Evolutionary conservation across 2,888 invertebrate species (phyloP).

Genomic region (Pheosia gnoma): DNA sequence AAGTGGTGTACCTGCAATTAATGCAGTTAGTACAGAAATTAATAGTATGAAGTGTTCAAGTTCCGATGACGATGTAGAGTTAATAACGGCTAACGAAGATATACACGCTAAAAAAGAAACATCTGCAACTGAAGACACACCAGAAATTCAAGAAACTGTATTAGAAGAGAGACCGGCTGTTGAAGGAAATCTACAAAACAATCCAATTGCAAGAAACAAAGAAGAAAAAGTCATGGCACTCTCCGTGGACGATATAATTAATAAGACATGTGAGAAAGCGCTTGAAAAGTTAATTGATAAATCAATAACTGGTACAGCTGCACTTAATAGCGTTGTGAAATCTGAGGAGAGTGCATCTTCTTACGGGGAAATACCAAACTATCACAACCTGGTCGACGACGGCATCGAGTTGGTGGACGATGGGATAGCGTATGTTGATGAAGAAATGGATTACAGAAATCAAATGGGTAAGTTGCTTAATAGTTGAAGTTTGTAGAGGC

Average conservation of each 20-base stretch:
- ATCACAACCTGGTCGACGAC: slow-evolving; percentile 54
- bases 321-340: slow-evolving; percentile 7
- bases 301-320: not conserved
- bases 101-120: not conserved
- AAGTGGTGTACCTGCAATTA: slow-evolving; percentile 15
- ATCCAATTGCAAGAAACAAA: not conserved
- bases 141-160: not conserved
- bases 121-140: not conserved
- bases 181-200: not conserved
- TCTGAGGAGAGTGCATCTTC: slow-evolving; percentile 1
- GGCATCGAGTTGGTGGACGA: slow-evolving; percentile 62
- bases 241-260: not conserved
- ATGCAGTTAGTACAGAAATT: slow-evolving; percentile 7
- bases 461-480: slow-evolving; percentile 10
- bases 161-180: not conserved
- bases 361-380: slow-evolving; percentile 37
- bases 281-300: not conserved
- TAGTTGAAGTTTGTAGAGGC: no score
- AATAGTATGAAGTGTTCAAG: not conserved
- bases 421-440: slow-evolving; percentile 38
- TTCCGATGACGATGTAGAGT: slow-evolving; percentile 3
- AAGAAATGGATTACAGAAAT: slow-evolving; percentile 30
- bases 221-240: not conserved
- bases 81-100: slow-evolving; percentile 2
- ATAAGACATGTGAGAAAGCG: slow-evolving; percentile 3